Evolutionary conservation across 2,888 invertebrate genomes (phyloP), one percentile per base, ranked within the genome.

Genomic region (Metellina segmentata): DNA sequence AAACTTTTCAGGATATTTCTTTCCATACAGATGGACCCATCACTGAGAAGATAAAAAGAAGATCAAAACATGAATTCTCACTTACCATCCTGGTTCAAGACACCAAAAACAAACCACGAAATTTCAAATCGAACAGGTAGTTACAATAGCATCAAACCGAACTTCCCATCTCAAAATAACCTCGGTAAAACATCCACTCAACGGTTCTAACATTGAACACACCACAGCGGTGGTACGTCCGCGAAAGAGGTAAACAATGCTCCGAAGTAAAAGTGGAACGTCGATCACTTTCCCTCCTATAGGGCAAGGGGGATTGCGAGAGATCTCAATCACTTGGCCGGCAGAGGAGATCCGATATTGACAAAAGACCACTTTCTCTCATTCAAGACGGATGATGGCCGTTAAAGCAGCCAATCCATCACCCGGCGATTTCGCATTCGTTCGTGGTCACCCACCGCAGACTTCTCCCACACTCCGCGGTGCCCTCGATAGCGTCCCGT

Each of bases 291-390:
- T 81, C 51, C 51, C 49, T 9, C 79, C 13, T 34, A 34, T n/a
- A n/a, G n/a, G 51, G 61, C 9, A 8, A 6, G 79, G 34, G n/a
- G 7, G 8, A 81, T 72, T 72, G 51, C 51, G 34, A 1, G 34
- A 34, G 34, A 61, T 61, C 9, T 11, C 61, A 53, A 79, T 85
- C 90, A 85, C 90, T 85, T 90, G 90, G 69, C 79, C 74, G 78
- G 53, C 79, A 79, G 70, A 85, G 90, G 79, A 19, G 51, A 85
- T 79, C 85, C 79, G 87, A 61, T 81, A 85, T 74, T 77, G 69
- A 74, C 74, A 51, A 53, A 52, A 53, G 34, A 20, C 74, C 52
- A 13, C 52, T 71, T 48, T 19, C 13, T 2, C 69, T 48, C 19
- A 34, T n/a, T 53, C 61, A n/a, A 61, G 48, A 16, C 16, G 61